These are phyloP conservation scores for Austrolebias charrua DNA, from an alignment of 2,797 vertebrate species.

Conservation along the genomic window DNA sequence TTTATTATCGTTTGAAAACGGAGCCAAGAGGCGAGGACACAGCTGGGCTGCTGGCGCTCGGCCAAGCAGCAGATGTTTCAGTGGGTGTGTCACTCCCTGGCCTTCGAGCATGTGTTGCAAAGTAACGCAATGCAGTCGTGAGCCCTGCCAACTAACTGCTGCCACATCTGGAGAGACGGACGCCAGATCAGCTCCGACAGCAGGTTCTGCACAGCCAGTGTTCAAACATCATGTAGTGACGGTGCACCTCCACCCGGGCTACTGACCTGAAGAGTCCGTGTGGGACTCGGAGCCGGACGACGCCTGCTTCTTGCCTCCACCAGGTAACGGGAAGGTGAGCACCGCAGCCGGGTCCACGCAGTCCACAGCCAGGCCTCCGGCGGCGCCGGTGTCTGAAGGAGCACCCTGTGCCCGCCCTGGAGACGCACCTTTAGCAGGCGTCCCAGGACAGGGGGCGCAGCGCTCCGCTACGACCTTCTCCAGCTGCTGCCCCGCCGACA, in stretches of 20 bases:
- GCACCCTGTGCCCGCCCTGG: conserved; percentile 61
- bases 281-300: conserved; percentile 90
- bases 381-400: conserved; percentile 63
- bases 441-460: conserved; percentile 65
- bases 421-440: conserved; percentile 47
- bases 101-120: conserved; percentile 69
- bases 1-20: conserved; percentile 2
- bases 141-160: conserved; percentile 31
- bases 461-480: conserved; percentile 87
- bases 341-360: conserved; percentile 86
- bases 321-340: conserved; percentile 80
- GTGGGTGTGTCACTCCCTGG: conserved; percentile 66
- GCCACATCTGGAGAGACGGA: conserved; percentile 9
- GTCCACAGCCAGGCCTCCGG: conserved; percentile 72
- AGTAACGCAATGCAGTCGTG: conserved; percentile 77
- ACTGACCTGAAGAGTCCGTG: conserved; percentile 92
- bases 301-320: conserved; percentile 81
- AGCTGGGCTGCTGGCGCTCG: conserved; percentile 69
- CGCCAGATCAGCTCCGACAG: background rate
- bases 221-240: no score
- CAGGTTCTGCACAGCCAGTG: no score
- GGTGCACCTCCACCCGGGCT: no score
- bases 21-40: conserved; percentile 27
- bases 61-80: conserved; percentile 74
- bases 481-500: conserved; percentile 86